These are phyloP conservation scores for Timandra comae DNA, from an alignment of 2,888 invertebrate species.

Conservation along the genomic window DNA sequence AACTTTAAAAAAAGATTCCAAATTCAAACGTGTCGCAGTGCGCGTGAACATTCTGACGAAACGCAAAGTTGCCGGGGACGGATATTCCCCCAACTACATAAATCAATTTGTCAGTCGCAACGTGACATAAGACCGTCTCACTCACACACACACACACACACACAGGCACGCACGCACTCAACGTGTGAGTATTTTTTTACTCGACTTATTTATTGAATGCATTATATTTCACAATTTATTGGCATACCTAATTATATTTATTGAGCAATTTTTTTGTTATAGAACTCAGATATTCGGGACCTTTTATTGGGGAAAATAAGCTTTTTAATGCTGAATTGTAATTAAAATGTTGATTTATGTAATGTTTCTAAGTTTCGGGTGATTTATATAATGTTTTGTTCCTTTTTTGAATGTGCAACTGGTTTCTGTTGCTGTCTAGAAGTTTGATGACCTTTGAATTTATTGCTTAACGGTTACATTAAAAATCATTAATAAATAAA, in stretches of 20 bases:
- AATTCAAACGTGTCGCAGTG: constrained; percentile 25
- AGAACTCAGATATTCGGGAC: too few species aligned
- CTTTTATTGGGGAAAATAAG: not conserved
- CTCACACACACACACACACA: constrained; percentile 28
- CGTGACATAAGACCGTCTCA: constrained; percentile 45
- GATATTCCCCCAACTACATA: constrained; percentile 44
- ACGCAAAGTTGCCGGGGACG: constrained; percentile 39
- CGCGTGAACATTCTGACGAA: constrained; percentile 35
- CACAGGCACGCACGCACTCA: constrained; percentile 12
- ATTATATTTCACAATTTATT: constrained; percentile 17
- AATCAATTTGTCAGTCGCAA: constrained; percentile 70
- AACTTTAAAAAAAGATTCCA: constrained; percentile 8
- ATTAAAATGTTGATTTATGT: constrained; percentile 1
- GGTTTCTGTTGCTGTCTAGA: too few species aligned
- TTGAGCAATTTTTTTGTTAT: not conserved
- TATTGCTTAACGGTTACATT: too few species aligned
- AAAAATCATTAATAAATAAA: too few species aligned
- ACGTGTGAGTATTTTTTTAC: constrained; percentile 12
- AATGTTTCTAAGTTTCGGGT: not conserved
- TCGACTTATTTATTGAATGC: constrained; percentile 22
- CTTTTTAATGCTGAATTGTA: not conserved
- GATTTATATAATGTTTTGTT: constrained; percentile 7
- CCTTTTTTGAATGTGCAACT: constrained; percentile 1
- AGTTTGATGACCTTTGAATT: too few species aligned
- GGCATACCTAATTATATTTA: constrained; percentile 6